A percentile compares a stretch with the other conserved stretches of the same genome.
These are phyloP conservation scores for Sebastiscus albofasciatus DNA, from an alignment of 2,797 vertebrate genomes.

Conservation along the genomic window DNA sequence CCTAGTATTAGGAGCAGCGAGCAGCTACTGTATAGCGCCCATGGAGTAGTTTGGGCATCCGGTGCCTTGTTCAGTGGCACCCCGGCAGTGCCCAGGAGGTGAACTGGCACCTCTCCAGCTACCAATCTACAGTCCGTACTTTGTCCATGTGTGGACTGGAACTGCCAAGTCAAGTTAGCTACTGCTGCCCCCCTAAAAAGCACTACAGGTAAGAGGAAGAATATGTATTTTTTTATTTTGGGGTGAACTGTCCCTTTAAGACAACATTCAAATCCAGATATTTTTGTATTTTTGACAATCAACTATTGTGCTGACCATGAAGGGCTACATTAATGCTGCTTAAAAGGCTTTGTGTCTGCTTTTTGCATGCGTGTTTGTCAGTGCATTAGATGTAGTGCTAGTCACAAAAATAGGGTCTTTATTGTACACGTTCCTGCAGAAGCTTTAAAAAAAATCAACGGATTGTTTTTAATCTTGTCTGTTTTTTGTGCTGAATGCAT, in stretches of 20 bases:
- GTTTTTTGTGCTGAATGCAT: slow-evolving; percentile 9
- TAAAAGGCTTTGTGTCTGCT: neutral
- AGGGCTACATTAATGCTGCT: neutral
- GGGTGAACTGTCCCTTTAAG: neutral
- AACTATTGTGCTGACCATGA: neutral
- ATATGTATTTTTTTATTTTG: neutral
- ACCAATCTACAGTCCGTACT: too few relatives aligned
- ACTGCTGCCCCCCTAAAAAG: too few relatives aligned
- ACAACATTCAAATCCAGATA: neutral
- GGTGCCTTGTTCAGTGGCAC: too few relatives aligned
- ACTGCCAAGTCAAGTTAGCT: too few relatives aligned
- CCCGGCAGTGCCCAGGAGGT: too few relatives aligned
- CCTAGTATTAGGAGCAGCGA: too few relatives aligned
- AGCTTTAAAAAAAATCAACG: slow-evolving; percentile 14
- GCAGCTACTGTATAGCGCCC: too few relatives aligned
- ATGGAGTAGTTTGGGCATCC: too few relatives aligned
- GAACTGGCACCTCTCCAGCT: too few relatives aligned
- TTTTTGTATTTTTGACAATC: slow-evolving; percentile 10
- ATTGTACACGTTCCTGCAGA: slow-evolving; percentile 18
- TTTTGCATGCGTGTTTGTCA: slow-evolving; percentile 33
- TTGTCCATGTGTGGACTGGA: too few relatives aligned
- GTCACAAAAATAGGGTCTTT: neutral
- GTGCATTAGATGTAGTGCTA: neutral
- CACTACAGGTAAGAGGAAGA: neutral
- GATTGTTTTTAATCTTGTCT: slow-evolving; percentile 10